Conservation (phyloP, 2,888 invertebrate genomes). For the Isoperla grammatica region DNA sequence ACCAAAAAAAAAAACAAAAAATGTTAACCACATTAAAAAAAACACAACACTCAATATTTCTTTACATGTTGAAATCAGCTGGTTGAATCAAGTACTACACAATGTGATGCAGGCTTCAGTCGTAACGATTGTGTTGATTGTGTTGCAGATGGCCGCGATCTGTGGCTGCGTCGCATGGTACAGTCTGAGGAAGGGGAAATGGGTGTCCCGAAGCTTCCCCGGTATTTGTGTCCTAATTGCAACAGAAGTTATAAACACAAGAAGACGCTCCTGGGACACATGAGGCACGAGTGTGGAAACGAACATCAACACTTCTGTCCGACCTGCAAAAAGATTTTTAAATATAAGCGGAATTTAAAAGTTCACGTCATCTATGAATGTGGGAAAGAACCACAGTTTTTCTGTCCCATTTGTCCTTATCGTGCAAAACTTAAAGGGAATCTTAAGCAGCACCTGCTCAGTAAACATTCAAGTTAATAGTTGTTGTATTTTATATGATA, state of each 20-base stretch:
- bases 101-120: too few relatives aligned
- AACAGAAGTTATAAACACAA: neutral
- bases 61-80: too few relatives aligned
- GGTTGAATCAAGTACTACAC: too few relatives aligned
- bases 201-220: too few relatives aligned
- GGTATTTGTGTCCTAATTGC: neutral
- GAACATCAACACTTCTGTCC: neutral
- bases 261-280: neutral
- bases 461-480: neutral
- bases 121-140: too few relatives aligned
- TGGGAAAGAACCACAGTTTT: constrained; percentile 29
- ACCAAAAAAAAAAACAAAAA: too few relatives aligned
- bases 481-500: neutral
- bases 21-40: too few relatives aligned
- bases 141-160: too few relatives aligned
- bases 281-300: neutral
- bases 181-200: too few relatives aligned
- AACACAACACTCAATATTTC: too few relatives aligned
- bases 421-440: constrained; percentile 29
- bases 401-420: constrained; percentile 27
- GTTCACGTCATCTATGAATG: constrained; percentile 28
- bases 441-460: constrained; percentile 28
- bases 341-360: too few relatives aligned
- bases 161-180: too few relatives aligned
- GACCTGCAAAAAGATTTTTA: neutral